These are phyloP conservation scores for Ariolimax columbianus DNA, from an alignment of 2,888 invertebrate genomes.

Conservation along the genomic window DNA sequence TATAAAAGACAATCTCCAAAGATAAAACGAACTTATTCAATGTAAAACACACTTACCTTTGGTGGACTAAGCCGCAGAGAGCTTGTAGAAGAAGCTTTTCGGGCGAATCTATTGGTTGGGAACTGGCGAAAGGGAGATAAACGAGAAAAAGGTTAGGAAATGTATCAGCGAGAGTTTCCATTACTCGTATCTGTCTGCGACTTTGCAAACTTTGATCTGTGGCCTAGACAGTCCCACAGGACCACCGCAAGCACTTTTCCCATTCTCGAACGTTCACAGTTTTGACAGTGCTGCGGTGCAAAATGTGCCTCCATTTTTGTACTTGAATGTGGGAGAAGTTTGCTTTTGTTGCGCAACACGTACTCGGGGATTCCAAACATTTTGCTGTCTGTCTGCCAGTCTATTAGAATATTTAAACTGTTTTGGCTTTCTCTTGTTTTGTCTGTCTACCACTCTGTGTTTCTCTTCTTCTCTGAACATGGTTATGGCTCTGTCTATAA, in stretches of 20 bases:
- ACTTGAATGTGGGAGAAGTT: too few species aligned
- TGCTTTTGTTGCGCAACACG: too few species aligned
- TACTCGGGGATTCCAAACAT: too few species aligned
- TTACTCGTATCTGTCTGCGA: not conserved
- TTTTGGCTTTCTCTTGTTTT: too few species aligned
- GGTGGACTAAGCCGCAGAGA: conserved; percentile 88
- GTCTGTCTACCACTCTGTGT: too few species aligned
- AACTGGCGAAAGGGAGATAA: conserved; percentile 84
- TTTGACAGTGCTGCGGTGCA: not conserved
- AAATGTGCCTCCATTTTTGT: too few species aligned
- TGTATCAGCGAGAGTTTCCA: not conserved
- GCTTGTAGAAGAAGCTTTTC: conserved; percentile 97
- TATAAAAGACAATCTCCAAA: too few species aligned
- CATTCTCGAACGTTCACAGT: not conserved
- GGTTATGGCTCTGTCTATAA: too few species aligned
- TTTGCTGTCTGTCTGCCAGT: too few species aligned
- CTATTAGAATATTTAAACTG: too few species aligned
- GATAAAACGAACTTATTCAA: not conserved
- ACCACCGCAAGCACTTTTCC: not conserved
- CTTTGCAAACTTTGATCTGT: not conserved
- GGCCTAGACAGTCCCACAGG: not conserved
- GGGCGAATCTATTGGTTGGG: conserved; percentile 97
- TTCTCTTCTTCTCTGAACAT: too few species aligned
- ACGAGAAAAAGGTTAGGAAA: conserved; percentile 1
- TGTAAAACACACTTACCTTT: conserved; percentile 67